Evolutionary conservation across 2,797 vertebrate species (phyloP), one percentile per base, ranked within the genome.

Genomic region (Hippoglossus hippoglossus): DNA sequence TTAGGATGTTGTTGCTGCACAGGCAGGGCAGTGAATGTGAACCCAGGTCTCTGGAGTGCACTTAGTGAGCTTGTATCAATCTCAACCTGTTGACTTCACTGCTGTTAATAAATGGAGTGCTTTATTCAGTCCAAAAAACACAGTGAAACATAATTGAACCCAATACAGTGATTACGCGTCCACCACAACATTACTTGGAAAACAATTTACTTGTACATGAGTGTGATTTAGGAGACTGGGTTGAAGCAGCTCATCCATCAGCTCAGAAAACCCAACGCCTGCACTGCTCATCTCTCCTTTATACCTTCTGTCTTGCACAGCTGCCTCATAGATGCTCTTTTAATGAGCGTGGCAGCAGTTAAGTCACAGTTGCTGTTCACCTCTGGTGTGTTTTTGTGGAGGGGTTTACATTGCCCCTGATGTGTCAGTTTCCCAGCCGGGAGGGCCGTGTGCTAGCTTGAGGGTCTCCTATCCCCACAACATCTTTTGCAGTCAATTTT

Each of bases 401-500:
- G 39, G 15, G 13, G 7, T 15, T 26, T 6, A 19, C 13, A 26
- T 44, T 36, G 9, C 34, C 16, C 21, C 4, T 62, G 15, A 46
- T 47, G 52, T 46, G 18, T 63, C 0, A 0, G 6, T 24, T 41
- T 63, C 8, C n/a, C 73, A 34, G 47, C 31, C 47, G 36, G 39
- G 26, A 36, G 34, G 4, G 34, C 8, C 34, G 34, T 5, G 6
- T n/a, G 9, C 28, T 34, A 8, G 46, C 63, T 26, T 26, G 5
- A 11, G 53, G 22, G 21, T 49, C 54, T 50, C 44, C 5, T 26
- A 57, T 21, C 22, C 36, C 19, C 21, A 67, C 28, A 34, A 31
- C 31, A 21, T 63, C n/a, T 57, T 28, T 24, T 24, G 21, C 21
- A 21, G 60, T 15, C 24, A 54, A 18, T 24, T 55, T 68, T 70